These are phyloP conservation scores for Lasioglossum vierecki DNA, from an alignment of 2,888 invertebrate species.

Conservation along the genomic window DNA sequence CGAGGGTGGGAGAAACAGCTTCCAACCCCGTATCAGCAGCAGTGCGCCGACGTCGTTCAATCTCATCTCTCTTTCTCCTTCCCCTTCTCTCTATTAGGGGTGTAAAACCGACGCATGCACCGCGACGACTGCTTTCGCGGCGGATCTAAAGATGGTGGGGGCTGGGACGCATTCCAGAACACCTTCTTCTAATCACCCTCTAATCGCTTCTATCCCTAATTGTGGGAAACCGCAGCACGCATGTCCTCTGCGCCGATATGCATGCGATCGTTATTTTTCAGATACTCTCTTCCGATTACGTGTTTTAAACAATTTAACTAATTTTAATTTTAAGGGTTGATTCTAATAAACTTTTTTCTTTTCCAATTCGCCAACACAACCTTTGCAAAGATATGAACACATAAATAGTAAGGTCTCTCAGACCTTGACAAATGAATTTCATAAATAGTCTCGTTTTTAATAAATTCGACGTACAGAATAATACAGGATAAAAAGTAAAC, in stretches of 20 bases:
- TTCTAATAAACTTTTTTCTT: not conserved
- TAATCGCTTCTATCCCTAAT: conserved; percentile 63
- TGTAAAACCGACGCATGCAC: conserved; percentile 49
- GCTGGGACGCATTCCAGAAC: conserved; percentile 74
- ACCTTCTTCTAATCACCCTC: conserved; percentile 72
- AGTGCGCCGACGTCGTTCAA: conserved; percentile 20
- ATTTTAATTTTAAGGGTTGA: not conserved
- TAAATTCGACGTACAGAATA: too few species aligned
- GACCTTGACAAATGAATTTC: too few species aligned
- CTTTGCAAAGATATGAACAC: too few species aligned
- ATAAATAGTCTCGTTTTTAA: too few species aligned
- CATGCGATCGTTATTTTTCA: not conserved
- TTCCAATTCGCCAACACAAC: too few species aligned
- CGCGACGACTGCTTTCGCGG: conserved; percentile 54
- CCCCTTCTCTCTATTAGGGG: conserved; percentile 45
- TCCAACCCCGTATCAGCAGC: conserved; percentile 38
- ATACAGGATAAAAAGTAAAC: too few species aligned
- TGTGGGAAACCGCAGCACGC: conserved; percentile 65
- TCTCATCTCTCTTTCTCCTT: conserved; percentile 42
- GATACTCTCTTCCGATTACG: not conserved
- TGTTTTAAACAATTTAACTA: too few species aligned
- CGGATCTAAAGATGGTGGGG: conserved; percentile 16
- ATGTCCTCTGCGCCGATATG: not conserved
- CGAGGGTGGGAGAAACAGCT: conserved; percentile 1
- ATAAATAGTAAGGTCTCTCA: too few species aligned